phyloP scores from a whole-genome alignment of 2,797 vertebrate genomes.

The Myiotriccus ornatus region DNA sequence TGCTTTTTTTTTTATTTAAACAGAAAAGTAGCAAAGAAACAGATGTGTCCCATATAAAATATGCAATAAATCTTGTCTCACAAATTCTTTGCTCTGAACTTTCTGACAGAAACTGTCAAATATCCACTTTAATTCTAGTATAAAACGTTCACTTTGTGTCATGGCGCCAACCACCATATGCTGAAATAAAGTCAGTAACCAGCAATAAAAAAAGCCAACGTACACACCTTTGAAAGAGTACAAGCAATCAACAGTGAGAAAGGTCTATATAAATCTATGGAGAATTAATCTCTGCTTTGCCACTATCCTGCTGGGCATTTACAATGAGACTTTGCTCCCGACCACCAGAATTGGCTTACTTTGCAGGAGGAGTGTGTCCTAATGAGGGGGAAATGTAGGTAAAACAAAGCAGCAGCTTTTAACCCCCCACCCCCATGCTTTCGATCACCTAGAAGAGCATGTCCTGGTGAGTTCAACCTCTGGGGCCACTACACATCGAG shows the following conservation, averaged over 20 bases:
- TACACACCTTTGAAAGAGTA: slow-evolving; percentile 76
- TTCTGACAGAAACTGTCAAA: slow-evolving; percentile 82
- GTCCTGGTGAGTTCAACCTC: slow-evolving; percentile 39
- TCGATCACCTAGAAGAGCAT: slow-evolving; percentile 59
- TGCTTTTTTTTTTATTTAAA: slow-evolving; percentile 68
- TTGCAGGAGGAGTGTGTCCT: slow-evolving; percentile 70
- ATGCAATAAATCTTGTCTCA: slow-evolving; percentile 80
- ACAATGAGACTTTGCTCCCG: slow-evolving; percentile 69
- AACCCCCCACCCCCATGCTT: background rate
- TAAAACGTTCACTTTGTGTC: slow-evolving; percentile 80
- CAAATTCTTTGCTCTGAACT: slow-evolving; percentile 80
- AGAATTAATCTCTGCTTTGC: slow-evolving; percentile 80
- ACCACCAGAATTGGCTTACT: slow-evolving; percentile 70
- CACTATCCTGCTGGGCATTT: slow-evolving; percentile 79
- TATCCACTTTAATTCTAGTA: slow-evolving; percentile 81
- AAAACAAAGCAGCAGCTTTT: slow-evolving; percentile 53
- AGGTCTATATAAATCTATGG: slow-evolving; percentile 78
- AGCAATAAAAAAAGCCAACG: slow-evolving; percentile 76
- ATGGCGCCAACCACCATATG: slow-evolving; percentile 80
- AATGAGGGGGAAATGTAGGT: slow-evolving; percentile 66
- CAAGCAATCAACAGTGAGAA: slow-evolving; percentile 77
- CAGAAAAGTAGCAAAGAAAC: slow-evolving; percentile 78
- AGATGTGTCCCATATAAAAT: slow-evolving; percentile 81
- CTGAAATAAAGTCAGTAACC: slow-evolving; percentile 77
- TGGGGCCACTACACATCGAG: slow-evolving; percentile 32